Percentiles rank a stretch among this genome's conserved stretches.
Evolutionary conservation across 2,113 vertebrate species (phyloP).

Genomic region (Damaliscus lunatus): DNA sequence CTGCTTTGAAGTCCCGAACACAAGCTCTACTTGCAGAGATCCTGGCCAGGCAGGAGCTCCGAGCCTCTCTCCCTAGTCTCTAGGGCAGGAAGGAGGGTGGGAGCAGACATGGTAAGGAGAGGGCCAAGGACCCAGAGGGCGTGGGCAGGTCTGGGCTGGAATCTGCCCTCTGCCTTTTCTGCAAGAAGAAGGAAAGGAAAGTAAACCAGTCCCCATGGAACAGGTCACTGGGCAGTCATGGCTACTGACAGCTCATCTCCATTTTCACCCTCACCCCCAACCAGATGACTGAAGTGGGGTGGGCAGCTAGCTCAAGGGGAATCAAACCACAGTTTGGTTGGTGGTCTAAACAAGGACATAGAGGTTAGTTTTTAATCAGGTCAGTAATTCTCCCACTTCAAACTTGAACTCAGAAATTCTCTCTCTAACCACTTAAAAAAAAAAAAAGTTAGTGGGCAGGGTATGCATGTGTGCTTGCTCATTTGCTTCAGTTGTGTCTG

Average conservation of each 20-base stretch:
- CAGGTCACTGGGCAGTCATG: neutral
- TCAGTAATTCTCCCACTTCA: neutral
- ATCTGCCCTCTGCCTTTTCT: neutral
- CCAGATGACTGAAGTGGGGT: accelerated
- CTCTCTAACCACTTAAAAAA: neutral
- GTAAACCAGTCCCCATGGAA: neutral
- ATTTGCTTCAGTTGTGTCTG: neutral
- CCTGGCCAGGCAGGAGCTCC: too few relatives aligned
- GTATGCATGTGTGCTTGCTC: neutral
- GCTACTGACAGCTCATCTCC: too few relatives aligned
- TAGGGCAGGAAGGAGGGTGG: neutral
- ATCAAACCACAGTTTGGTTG: neutral
- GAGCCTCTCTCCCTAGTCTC: too few relatives aligned
- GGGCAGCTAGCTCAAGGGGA: neutral
- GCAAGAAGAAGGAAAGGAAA: neutral
- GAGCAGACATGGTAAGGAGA: accelerated
- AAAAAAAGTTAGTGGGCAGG: neutral
- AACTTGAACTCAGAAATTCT: neutral
- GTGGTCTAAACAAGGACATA: neutral
- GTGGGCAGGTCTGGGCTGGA: neutral
- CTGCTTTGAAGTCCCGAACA: neutral
- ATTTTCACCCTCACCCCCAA: neutral
- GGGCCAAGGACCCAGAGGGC: neutral
- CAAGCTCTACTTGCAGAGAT: neutral
- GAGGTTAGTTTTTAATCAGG: neutral